Base-by-base conservation (phyloP, 2,113 vertebrate genomes). In the Callocephalon fimbriatum region DNA sequence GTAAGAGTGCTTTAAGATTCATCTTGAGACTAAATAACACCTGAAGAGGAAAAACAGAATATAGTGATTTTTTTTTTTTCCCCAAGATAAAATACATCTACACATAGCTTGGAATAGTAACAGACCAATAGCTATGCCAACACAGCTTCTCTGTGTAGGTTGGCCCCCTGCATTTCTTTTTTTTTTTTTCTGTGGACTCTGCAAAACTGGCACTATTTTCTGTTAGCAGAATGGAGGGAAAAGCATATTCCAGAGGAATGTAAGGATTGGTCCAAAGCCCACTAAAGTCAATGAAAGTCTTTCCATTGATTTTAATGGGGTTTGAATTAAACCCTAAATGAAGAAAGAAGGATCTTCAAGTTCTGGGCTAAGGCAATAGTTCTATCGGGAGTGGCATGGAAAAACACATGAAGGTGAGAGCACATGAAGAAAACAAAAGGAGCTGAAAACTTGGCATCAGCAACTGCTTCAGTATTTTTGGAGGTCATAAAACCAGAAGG, bases 331-430 rank as follows among this genome's bases (percentile, higher is more conserved):
- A 71, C 54, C 42, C 31, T 91, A 86, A 86, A 78, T 56, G 94
- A 93, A 90, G 90, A 84, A 88, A 87, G 58, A 93, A 75, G 80
- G 18, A 94, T 85, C 80, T 93, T 75, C 5, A 21, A 47, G 35
- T 81, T 84, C 88, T 70, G 47, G 72, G 8, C 50, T 84, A 59
- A 81, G 38, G 76, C 91, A 95, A 89, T 71, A 53, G 59, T 87
- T 95, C 47, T 37, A 23, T 1, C 81, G 68, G 86, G 86, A 95
- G 86, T 78, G 86, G 68, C 79, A 72, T 74, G 92, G 94, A 97
- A 97, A 96, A 92, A 88, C 25, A 66, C 12, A 80, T 40, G 51
- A 89, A 97, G 95, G 94, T 94, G 76, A 88, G 47, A 88, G 31
- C 32, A 47, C 22, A 56, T 63, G 54, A 86, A 54, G 63, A 84